Evolutionary conservation across 2,888 invertebrate genomes (phyloP), one percentile per base, ranked within the genome.

Genomic region (Amphipyra tragopoginis): DNA sequence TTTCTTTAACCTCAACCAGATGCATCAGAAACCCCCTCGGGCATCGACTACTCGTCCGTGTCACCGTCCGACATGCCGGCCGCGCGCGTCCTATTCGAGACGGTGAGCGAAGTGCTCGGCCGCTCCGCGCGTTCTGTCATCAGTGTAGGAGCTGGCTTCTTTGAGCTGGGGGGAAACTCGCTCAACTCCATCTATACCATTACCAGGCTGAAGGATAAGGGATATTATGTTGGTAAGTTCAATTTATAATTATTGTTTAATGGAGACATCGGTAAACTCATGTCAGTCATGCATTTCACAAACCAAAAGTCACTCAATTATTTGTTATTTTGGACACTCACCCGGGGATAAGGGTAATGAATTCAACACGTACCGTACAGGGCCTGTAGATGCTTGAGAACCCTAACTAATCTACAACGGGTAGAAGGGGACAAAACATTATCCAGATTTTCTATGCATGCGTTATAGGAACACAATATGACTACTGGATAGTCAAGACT

Each of bases 171-270:
- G 1, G 98, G 98, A 10, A 98, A 98, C 84, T 98, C 98, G 0
- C 93, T 98, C 15, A 98, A 98, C 86, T 98, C 98, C 0, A 97
- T 98, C 61, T 97, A 96, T 75, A 98, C 98, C 0, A 97, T 98
- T 6, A 97, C 97, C 0, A 95, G 96, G 81, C 87, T 98, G 50
- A 95, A 96, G 47, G 97, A 98, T 57, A 96, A 96, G 81, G 98
- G 98, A 10, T 98, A 97, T 84, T 95, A 95, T 75, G 97, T 98
- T 74, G 96, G 98, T 96, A 86, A 93, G 95, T 65, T 36, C 43
- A 45, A 21, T 7, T n/a, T 14, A 3, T 9, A 8, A 2, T 45
- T 45, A n/a, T n/a, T n/a, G n/a, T n/a, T n/a, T n/a, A n/a, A n/a
- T n/a, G n/a, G n/a, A n/a, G n/a, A n/a, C n/a, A n/a, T n/a, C n/a